These are phyloP conservation scores for Elegia similella DNA, from an alignment of 2,888 invertebrate species.

Conservation along the genomic window DNA sequence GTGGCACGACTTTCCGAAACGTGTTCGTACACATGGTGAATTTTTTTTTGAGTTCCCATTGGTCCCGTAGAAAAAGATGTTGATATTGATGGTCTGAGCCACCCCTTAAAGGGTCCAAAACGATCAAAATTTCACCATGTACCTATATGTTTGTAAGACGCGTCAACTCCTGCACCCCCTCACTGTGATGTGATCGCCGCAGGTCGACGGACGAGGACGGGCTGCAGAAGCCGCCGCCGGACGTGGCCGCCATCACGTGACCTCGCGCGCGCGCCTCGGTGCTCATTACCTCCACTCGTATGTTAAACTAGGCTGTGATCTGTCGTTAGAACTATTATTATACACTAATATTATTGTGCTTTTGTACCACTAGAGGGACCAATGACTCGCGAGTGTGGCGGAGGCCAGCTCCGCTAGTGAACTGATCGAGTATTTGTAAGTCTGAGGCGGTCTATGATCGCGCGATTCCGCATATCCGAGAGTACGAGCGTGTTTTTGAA, in stretches of 20 bases:
- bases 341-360: conserved; percentile 52
- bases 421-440: conserved; percentile 3
- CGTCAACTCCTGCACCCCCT: too few relatives aligned
- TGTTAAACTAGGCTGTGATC: conserved; percentile 77
- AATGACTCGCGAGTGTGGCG: conserved; percentile 36
- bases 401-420: background rate
- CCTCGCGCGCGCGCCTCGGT: conserved; percentile 30
- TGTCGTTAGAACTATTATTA: conserved; percentile 60
- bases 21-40: too few relatives aligned
- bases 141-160: too few relatives aligned
- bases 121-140: too few relatives aligned
- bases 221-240: conserved; percentile 53
- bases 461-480: background rate
- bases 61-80: too few relatives aligned
- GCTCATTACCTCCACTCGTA: conserved; percentile 45
- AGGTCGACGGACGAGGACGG: conserved; percentile 74
- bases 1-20: too few relatives aligned
- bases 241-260: conserved; percentile 73
- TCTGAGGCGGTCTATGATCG: conserved; percentile 2
- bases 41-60: too few relatives aligned
- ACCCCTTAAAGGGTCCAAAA: too few relatives aligned
- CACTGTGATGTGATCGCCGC: too few relatives aligned
- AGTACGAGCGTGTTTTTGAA: background rate
- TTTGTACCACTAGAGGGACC: conserved; percentile 60
- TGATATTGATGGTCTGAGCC: too few relatives aligned